phyloP scores from a whole-genome alignment of 2,797 vertebrate genomes.

The Okamejei kenojei region DNA sequence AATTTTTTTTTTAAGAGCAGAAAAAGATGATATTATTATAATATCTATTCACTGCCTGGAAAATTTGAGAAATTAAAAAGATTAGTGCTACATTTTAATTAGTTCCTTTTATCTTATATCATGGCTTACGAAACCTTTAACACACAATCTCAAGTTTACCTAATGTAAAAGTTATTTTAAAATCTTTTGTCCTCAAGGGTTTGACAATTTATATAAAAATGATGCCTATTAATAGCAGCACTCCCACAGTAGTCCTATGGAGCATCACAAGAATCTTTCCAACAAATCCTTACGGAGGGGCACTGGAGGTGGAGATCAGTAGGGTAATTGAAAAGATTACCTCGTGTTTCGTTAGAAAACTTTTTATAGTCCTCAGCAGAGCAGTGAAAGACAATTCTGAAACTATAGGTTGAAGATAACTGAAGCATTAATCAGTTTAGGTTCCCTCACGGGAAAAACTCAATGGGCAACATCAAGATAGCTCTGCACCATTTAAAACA shows the following conservation, averaged over 20 bases:
- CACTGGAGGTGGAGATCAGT: constrained; percentile 74
- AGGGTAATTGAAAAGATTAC: constrained; percentile 91
- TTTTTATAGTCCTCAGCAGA: constrained; percentile 74
- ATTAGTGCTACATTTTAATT: constrained; percentile 28
- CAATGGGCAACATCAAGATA: not conserved
- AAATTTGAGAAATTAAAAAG: constrained; percentile 9
- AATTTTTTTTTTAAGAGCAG: too few relatives aligned
- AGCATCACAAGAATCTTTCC: not conserved
- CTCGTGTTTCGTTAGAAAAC: constrained; percentile 70
- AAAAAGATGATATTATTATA: not conserved
- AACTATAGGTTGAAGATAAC: not conserved
- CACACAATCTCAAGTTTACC: constrained; percentile 28
- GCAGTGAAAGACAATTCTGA: constrained; percentile 32
- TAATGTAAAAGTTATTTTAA: constrained; percentile 33
- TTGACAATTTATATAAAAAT: constrained; percentile 33
- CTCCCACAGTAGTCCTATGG: not conserved
- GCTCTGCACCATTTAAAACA: not conserved
- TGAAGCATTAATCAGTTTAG: constrained; percentile 25
- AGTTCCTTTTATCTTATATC: constrained; percentile 24
- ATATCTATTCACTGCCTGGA: not conserved
- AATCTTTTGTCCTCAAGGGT: constrained; percentile 25
- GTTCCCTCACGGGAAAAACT: not conserved
- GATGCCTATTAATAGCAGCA: constrained; percentile 27
- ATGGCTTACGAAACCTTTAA: constrained; percentile 18
- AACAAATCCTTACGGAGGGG: constrained; percentile 18